Percentiles rank a stretch among this genome's conserved stretches.
Conservation (phyloP, 2,797 vertebrate species). For the Acipenser oxyrinchus region DNA sequence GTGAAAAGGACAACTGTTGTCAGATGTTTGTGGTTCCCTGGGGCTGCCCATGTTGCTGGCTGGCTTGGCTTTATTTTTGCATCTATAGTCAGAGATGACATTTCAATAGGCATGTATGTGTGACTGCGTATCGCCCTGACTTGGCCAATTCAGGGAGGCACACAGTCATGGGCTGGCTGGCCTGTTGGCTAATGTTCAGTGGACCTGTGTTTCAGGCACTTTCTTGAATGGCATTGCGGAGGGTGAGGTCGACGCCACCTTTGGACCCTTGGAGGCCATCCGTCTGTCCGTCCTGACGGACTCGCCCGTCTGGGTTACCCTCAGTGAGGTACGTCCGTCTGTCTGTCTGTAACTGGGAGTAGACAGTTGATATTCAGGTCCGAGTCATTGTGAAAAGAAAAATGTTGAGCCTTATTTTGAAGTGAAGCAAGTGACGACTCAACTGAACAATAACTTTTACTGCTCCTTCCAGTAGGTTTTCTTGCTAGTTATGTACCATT, state of each 20-base stretch:
- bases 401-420: no score
- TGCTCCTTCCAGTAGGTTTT: no score
- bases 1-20: neutral
- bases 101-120: neutral
- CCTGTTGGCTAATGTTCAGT: neutral
- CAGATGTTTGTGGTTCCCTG: neutral
- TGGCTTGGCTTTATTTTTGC: neutral
- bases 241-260: slow-evolving; percentile 83
- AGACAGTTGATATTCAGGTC: no score
- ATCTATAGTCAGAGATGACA: neutral
- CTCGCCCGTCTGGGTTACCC: slow-evolving; percentile 94
- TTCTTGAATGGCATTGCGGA: slow-evolving; percentile 87
- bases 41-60: neutral
- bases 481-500: no score
- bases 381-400: no score
- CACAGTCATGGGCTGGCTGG: neutral
- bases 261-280: slow-evolving; percentile 87
- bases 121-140: neutral
- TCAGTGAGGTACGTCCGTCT: slow-evolving; percentile 74
- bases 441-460: no score
- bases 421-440: no score
- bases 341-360: no score
- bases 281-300: slow-evolving; percentile 84
- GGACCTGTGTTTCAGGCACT: slow-evolving; percentile 50
- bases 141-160: neutral